Percentiles rank a stretch among this genome's conserved stretches.
These are phyloP conservation scores for Hylyphantes graminicola DNA, from an alignment of 1,140 invertebrate genomes.

Conservation along the genomic window DNA sequence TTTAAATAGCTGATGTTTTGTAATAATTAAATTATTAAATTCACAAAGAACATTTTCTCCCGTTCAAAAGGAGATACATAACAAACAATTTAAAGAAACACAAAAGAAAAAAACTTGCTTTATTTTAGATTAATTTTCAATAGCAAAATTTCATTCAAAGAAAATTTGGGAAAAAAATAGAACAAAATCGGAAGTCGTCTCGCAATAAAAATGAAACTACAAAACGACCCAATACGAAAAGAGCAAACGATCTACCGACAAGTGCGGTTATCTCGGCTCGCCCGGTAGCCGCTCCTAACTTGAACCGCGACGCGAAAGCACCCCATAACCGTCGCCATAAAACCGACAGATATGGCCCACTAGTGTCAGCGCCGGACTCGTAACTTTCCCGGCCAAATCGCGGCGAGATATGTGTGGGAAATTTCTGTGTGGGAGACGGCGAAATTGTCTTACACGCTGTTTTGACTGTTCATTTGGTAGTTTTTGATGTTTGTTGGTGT, in stretches of 20 bases:
- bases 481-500: not conserved
- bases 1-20: no score
- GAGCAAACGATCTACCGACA: conserved; percentile 35
- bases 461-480: not conserved
- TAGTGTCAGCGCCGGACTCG: conserved; percentile 52
- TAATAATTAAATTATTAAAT: no score
- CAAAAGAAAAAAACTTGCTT: no score
- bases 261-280: conserved; percentile 38
- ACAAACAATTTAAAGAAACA: no score
- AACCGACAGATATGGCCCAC: conserved; percentile 52
- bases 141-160: no score
- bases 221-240: no score
- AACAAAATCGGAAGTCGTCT: no score
- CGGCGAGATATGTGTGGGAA: not conserved
- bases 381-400: conserved; percentile 12
- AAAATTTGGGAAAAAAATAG: no score
- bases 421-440: not conserved
- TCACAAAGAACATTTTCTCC: no score
- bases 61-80: no score
- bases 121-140: no score
- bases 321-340: conserved; percentile 56
- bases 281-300: conserved; percentile 4
- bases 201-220: no score
- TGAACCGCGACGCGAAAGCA: conserved; percentile 11
- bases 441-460: not conserved